Evolutionary conservation across 2,888 invertebrate species (phyloP), one percentile per base, ranked within the genome.

Genomic region (Stenodema calcarata): DNA sequence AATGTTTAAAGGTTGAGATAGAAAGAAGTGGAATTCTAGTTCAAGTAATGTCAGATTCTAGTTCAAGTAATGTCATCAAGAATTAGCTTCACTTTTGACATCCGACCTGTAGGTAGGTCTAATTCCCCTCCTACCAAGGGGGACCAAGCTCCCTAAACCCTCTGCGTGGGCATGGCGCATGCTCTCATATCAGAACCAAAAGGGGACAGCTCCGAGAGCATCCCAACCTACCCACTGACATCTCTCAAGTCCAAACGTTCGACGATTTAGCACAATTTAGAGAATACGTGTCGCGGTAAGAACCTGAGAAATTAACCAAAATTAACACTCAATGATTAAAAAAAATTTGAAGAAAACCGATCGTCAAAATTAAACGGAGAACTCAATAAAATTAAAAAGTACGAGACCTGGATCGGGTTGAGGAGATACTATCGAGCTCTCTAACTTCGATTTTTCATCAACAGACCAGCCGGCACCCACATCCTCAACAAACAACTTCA

Each of bases 331-430:
- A n/a, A n/a, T n/a, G n/a, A n/a, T n/a, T n/a, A n/a, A n/a, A n/a
- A n/a, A n/a, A n/a, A n/a, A n/a, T n/a, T n/a, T n/a, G n/a, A n/a
- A n/a, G n/a, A n/a, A n/a, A n/a, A n/a, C n/a, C n/a, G n/a, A n/a
- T n/a, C n/a, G n/a, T n/a, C n/a, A n/a, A n/a, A n/a, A n/a, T n/a
- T n/a, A n/a, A 54, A 54, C 54, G 42, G 42, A 42, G 42, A 42
- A 42, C 42, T 42, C 6, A 42, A 42, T 42, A 42, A 42, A 42
- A 42, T 42, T 9, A 0, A 54, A 54, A 16, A 54, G 42, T 11
- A 54, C 54, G 54, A 76, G 42, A 42, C 35, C 76, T 76, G 76
- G 76, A 76, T 76, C 76, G 76, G 76, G 76, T 76, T 42, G 76
- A 76, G 76, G 76, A 76, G 42, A 76, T 76, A 12, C 11, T 76